These are phyloP conservation scores for Himalopsyche anomala DNA, from an alignment of 2,888 invertebrate genomes.

Conservation along the genomic window DNA sequence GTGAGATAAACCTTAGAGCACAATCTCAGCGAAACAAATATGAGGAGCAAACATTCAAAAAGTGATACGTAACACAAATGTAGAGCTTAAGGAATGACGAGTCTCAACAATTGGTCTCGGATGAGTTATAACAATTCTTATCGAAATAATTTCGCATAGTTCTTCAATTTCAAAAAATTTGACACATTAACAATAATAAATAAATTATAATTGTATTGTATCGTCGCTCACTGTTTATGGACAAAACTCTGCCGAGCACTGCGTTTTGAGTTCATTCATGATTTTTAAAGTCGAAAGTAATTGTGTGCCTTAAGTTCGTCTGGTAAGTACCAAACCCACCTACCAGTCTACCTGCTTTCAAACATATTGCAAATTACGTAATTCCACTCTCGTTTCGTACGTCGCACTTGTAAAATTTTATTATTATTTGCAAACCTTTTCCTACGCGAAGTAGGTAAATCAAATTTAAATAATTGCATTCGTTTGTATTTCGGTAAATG, in stretches of 20 bases:
- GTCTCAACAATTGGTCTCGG: no score
- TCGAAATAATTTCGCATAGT: no score
- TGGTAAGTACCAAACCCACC: background rate
- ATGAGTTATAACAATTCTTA: no score
- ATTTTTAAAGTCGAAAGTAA: constrained; percentile 27
- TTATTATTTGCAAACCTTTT: constrained; percentile 32
- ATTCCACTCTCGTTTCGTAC: constrained; percentile 2
- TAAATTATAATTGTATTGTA: no score
- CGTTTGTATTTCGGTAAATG: background rate
- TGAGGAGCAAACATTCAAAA: no score
- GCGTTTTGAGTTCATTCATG: constrained; percentile 29
- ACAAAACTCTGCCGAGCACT: background rate
- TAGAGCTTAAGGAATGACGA: no score
- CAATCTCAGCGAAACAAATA: no score
- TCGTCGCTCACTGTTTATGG: background rate
- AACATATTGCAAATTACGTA: constrained; percentile 17
- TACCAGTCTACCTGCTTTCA: background rate
- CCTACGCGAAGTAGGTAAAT: background rate
- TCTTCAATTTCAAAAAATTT: no score
- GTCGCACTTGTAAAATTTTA: background rate
- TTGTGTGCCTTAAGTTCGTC: background rate
- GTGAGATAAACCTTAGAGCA: no score
- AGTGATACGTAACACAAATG: no score
- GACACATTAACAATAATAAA: no score
- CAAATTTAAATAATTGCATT: background rate